Percentiles rank a stretch among this genome's conserved stretches.
These are phyloP conservation scores for Anthopleura sola DNA, from an alignment of 64 coral and sea anemone genomes.

Conservation along the genomic window DNA sequence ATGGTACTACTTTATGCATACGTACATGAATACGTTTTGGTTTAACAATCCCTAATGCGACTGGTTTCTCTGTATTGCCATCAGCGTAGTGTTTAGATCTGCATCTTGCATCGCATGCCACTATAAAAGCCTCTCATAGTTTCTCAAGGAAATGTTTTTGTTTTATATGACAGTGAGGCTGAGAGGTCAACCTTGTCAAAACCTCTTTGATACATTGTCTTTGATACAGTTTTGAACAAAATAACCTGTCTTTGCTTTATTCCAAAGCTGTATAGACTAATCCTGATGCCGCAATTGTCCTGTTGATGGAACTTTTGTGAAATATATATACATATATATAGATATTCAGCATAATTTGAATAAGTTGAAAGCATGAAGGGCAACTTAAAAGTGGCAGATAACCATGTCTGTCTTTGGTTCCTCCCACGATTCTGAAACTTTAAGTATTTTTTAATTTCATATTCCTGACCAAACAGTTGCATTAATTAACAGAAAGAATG, in stretches of 20 bases:
- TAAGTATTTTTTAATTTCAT: too few relatives aligned
- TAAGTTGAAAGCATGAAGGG: not conserved
- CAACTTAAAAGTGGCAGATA: not conserved
- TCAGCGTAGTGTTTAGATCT: conserved; percentile 1
- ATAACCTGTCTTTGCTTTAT: conserved; percentile 4
- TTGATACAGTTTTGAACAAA: conserved; percentile 6
- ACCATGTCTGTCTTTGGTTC: too few relatives aligned
- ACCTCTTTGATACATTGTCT: conserved; percentile 3
- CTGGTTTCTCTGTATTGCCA: not conserved
- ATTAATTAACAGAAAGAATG: too few relatives aligned
- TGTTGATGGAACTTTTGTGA: conserved; percentile 7
- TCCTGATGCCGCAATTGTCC: conserved; percentile 2
- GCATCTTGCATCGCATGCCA: conserved; percentile 12
- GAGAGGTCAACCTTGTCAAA: not conserved
- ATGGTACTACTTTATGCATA: not conserved
- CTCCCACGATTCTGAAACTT: too few relatives aligned
- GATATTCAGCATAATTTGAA: too few relatives aligned
- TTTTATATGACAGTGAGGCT: not conserved
- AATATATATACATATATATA: not conserved
- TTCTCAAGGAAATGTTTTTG: conserved; percentile 1
- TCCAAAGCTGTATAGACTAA: conserved; percentile 14
- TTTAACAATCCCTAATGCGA: not conserved
- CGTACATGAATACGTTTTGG: conserved; percentile 25
- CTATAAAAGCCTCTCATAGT: not conserved
- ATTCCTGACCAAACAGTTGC: not conserved